These are phyloP conservation scores for Leucopsar rothschildi DNA, from an alignment of 2,113 vertebrate genomes.

Conservation along the genomic window DNA sequence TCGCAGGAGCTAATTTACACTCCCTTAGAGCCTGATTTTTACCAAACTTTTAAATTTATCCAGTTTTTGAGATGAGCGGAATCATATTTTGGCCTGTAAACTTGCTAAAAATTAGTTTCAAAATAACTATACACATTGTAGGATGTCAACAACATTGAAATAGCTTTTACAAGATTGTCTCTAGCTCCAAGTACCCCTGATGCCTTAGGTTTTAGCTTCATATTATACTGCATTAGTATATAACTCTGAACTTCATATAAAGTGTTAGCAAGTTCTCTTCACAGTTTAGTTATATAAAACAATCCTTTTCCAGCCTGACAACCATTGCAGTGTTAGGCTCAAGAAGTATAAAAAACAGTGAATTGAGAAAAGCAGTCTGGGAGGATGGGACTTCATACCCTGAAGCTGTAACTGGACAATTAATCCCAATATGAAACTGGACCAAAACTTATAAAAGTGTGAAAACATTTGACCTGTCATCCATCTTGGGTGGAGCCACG, in stretches of 20 bases:
- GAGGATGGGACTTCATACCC: background rate
- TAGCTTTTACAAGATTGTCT: background rate
- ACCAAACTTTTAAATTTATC: background rate
- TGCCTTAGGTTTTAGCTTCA: background rate
- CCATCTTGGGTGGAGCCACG: background rate
- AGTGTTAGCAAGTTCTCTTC: background rate
- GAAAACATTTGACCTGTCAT: rapidly evolving
- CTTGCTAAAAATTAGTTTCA: background rate
- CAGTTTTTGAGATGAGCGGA: background rate
- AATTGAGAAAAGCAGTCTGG: background rate
- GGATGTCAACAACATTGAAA: background rate
- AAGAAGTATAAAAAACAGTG: background rate
- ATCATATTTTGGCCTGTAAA: background rate
- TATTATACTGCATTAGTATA: background rate
- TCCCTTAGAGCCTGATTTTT: background rate
- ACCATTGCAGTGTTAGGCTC: background rate
- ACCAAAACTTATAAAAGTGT: background rate
- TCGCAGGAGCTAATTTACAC: background rate
- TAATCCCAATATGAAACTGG: background rate
- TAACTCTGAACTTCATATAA: background rate
- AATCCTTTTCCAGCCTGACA: background rate
- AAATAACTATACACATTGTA: background rate
- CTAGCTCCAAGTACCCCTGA: background rate
- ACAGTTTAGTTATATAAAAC: background rate
- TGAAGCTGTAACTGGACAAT: background rate